Evolutionary conservation across 2,113 vertebrate genomes (phyloP).

Genomic region (Paracanthobrama guichenoti): DNA sequence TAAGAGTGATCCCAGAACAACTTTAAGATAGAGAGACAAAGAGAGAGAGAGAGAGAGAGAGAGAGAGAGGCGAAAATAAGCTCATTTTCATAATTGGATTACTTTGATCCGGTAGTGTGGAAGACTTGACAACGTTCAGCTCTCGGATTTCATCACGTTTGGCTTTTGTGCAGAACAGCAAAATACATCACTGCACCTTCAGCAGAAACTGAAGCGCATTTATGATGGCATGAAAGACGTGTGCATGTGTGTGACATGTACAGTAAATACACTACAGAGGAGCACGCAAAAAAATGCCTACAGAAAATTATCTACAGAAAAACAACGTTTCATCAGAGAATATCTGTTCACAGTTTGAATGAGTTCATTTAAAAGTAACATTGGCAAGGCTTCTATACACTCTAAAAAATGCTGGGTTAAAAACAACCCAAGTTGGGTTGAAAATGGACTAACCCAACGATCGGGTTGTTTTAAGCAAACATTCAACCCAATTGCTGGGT

Average conservation of each 20-base stretch:
- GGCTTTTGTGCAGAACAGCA: neutral
- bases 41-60: neutral
- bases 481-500: no score
- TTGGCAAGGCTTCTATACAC: no score
- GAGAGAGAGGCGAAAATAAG: neutral
- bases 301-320: neutral
- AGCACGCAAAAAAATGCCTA: neutral
- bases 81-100: conserved; percentile 40
- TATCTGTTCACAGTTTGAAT: neutral
- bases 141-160: neutral
- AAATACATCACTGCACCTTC: neutral
- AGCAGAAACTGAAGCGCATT: neutral
- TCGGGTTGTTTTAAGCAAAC: no score
- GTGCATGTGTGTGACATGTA: neutral
- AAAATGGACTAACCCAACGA: no score
- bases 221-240: neutral
- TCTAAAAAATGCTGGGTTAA: no score
- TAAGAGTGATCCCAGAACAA: conserved; percentile 23
- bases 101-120: conserved; percentile 36
- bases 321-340: neutral
- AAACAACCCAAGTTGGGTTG: no score
- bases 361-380: neutral
- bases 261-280: neutral
- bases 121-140: neutral
- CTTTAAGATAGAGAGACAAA: neutral